A percentile compares a stretch with the other conserved stretches of the same genome.
phyloP scores from a whole-genome alignment of 2,113 vertebrate species.

The Urocitellus parryii region DNA sequence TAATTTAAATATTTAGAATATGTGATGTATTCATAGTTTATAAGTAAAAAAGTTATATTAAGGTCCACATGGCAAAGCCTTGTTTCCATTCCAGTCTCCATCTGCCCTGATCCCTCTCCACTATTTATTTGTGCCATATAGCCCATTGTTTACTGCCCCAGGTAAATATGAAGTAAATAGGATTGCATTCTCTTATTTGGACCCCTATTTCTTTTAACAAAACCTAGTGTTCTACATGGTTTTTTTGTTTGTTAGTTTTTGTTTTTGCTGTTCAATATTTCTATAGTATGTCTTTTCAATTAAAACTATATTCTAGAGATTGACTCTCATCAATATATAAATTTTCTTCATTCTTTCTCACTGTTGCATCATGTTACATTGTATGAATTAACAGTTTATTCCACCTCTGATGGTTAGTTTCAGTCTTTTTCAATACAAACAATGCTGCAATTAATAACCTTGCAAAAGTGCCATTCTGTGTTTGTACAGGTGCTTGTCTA shows the following conservation, averaged over 20 bases:
- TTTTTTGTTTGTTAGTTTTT: too few species aligned
- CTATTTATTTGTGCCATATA: background rate
- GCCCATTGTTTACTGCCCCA: background rate
- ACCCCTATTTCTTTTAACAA: background rate
- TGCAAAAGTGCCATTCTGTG: background rate
- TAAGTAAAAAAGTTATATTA: background rate
- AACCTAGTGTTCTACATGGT: background rate
- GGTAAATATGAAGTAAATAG: background rate
- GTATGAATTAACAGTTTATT: background rate
- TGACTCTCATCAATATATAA: background rate
- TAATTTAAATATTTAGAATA: background rate
- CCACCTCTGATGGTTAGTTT: background rate
- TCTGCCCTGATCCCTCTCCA: background rate
- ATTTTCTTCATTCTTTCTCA: background rate
- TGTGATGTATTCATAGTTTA: background rate
- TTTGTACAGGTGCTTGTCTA: background rate
- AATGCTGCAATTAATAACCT: background rate
- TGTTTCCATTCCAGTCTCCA: background rate
- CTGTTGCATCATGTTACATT: background rate
- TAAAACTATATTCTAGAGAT: background rate
- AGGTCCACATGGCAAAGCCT: background rate
- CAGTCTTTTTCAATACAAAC: background rate
- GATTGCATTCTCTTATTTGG: conserved; percentile 14
- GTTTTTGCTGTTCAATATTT: background rate
- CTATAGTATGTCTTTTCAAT: background rate